Conservation (phyloP, 2,888 invertebrate genomes). For the Tiliacea aurago region DNA sequence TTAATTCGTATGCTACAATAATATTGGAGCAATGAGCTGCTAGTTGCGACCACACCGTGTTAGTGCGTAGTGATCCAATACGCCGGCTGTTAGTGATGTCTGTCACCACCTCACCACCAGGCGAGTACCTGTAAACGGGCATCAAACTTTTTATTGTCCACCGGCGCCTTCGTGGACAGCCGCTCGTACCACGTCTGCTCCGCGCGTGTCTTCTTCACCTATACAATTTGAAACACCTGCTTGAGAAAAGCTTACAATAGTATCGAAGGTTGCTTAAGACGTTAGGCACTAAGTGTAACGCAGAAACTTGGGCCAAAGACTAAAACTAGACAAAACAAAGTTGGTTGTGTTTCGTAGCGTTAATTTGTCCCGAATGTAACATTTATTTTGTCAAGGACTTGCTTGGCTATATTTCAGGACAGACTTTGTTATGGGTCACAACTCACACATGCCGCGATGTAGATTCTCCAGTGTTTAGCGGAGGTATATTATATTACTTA, state of each 20-base stretch:
- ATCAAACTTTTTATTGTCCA: slow-evolving; percentile 77
- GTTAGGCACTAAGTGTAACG: background rate
- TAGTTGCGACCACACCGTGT: slow-evolving; percentile 54
- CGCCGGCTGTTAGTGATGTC: slow-evolving; percentile 47
- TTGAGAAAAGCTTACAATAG: slow-evolving; percentile 17
- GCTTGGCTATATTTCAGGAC: background rate
- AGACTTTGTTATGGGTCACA: background rate
- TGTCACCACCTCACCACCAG: slow-evolving; percentile 31
- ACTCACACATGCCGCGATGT: background rate
- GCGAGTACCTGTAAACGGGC: slow-evolving; percentile 80
- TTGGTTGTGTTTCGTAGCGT: background rate
- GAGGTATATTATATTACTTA: background rate
- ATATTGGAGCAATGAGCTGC: slow-evolving; percentile 10
- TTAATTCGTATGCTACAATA: slow-evolving; percentile 22
- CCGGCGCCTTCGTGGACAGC: slow-evolving; percentile 78
- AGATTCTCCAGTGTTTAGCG: background rate
- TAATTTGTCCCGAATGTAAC: background rate
- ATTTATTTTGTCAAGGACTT: slow-evolving; percentile 1
- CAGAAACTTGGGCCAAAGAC: background rate
- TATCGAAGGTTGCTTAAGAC: background rate
- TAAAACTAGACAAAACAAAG: background rate
- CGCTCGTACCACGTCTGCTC: slow-evolving; percentile 88
- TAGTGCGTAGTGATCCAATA: slow-evolving; percentile 65
- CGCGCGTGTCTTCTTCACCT: slow-evolving; percentile 81
- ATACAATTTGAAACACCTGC: slow-evolving; percentile 51